phyloP scores from a whole-genome alignment of 2,797 vertebrate species.

The Lacerta bilineata region DNA sequence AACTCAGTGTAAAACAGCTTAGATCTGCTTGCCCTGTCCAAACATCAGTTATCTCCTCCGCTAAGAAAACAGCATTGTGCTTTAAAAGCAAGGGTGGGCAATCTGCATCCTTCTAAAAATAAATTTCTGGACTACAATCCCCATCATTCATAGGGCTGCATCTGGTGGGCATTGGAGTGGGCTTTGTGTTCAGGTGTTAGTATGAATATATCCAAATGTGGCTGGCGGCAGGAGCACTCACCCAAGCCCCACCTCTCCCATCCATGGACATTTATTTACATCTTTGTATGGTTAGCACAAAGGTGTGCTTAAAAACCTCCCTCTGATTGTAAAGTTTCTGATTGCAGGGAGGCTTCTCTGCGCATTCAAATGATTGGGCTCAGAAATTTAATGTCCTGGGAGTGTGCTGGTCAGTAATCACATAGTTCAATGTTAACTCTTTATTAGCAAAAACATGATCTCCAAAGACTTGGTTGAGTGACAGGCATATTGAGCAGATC shows the following conservation, averaged over 20 bases:
- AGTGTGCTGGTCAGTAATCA: too few relatives aligned
- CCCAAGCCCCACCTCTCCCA: too few relatives aligned
- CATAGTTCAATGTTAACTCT: background rate
- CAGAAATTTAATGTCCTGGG: too few relatives aligned
- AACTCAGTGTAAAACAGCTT: constrained; percentile 33
- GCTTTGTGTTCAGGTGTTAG: background rate
- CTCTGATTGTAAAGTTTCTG: too few relatives aligned
- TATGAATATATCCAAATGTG: too few relatives aligned
- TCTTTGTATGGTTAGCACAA: too few relatives aligned
- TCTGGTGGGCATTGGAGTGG: background rate
- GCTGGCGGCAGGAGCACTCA: too few relatives aligned
- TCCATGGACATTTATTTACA: too few relatives aligned
- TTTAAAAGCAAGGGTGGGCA: background rate
- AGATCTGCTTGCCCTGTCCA: background rate
- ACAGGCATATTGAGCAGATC: too few relatives aligned
- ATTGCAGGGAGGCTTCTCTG: too few relatives aligned
- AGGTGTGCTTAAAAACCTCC: too few relatives aligned
- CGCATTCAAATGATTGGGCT: too few relatives aligned
- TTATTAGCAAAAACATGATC: background rate
- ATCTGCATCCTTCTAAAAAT: background rate
- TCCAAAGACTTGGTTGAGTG: background rate
- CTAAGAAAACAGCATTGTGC: background rate
- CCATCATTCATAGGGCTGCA: background rate
- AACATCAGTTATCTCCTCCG: constrained; percentile 4
- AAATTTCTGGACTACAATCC: background rate